A percentile compares a stretch with the other conserved stretches of the same genome.
Conservation (phyloP, 2,113 vertebrate genomes). For the Corythornis cristatus region DNA sequence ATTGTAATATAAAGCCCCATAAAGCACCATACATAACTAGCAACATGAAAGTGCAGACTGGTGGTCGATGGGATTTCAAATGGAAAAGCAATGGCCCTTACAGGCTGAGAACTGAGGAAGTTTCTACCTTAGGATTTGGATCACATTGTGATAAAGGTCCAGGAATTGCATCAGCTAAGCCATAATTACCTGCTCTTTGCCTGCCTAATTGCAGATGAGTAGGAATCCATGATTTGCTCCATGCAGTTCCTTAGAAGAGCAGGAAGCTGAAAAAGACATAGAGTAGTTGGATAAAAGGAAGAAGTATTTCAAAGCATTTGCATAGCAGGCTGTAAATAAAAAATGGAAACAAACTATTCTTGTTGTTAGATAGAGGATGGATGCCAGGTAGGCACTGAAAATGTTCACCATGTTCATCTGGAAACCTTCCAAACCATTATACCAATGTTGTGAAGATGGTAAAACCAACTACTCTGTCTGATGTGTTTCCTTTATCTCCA, state of each 20-base stretch:
- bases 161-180: neutral
- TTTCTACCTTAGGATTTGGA: neutral
- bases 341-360: conserved; percentile 12
- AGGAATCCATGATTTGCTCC: neutral
- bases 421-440: conserved; percentile 1
- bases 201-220: neutral
- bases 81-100: neutral
- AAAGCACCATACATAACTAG: neutral
- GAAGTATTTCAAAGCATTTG: neutral
- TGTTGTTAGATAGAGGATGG: conserved; percentile 7
- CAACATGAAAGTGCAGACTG: neutral
- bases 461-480: neutral
- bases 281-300: neutral
- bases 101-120: neutral
- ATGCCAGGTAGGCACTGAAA: conserved; percentile 24
- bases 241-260: neutral
- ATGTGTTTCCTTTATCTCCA: neutral
- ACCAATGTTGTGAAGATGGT: conserved; percentile 25
- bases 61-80: neutral
- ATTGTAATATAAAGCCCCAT: neutral
- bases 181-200: neutral
- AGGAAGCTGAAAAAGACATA: neutral
- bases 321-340: neutral
- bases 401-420: neutral
- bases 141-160: neutral